Base-by-base conservation (phyloP, 2,888 invertebrate genomes). In the Cantharis rufa region DNA sequence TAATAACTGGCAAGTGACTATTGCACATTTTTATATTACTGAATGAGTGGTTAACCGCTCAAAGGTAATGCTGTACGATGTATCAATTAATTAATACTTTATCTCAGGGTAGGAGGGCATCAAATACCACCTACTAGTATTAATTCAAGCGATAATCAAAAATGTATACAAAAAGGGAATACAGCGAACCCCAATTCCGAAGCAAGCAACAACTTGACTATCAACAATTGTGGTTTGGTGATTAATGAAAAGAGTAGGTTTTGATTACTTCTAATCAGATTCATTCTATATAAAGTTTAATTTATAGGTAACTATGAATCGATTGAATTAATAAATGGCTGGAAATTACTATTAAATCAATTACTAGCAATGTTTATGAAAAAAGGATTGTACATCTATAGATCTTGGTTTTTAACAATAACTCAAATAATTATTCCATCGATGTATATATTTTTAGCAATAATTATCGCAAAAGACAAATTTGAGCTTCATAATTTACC, bases 351-450 rank as follows among this genome's bases (percentile, higher is more conserved):
- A 18, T 71, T 61, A 21, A 88, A 88, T 74, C 89, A 89, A 80
- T 83, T 87, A 64, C 15, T 82, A 15, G 88, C 89, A 10, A 88
- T 89, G 88, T 77, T 88, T 7, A 82, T 88, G 82, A 89, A 89
- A 78, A 86, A 86, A 80, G 63, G 81, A 7, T 80, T 87, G n/a
- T 86, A 86, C 3, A 85, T 93, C 72, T 85, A 89, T 15, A 90
- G 96, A 5, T 94, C 94, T 62, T 93, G 92, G 90, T 85, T 92
- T 69, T 85, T 95, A 9, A 88, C 92, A 16, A 18, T 91, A 1
- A 88, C 94, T 74, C 94, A 95, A 88, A 89, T 94, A 21, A 78
- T 92, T 1, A 91, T 95, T 71, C 95, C 96, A 0, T 87, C 94
- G 0, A 79, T 92, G 74, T 93, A 91, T 89, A 90, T 91, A 81